phyloP scores from a whole-genome alignment of 1,140 invertebrate genomes.

The Eumaeus atala region DNA sequence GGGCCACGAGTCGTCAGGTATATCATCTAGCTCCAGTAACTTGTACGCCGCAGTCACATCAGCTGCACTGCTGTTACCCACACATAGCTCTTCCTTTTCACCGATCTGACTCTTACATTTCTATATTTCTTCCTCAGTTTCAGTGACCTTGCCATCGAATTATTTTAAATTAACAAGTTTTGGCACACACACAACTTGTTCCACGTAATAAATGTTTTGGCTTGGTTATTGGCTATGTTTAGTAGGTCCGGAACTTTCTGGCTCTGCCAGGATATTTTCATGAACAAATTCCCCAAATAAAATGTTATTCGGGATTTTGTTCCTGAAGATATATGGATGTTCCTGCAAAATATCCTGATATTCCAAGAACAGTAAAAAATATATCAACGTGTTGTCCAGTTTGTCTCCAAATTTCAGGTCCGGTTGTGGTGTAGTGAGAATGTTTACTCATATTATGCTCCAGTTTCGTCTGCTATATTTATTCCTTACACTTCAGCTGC shows the following conservation, averaged over 20 bases:
- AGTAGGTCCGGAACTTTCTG: slow-evolving; percentile 41
- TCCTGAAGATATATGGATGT: slow-evolving; percentile 46
- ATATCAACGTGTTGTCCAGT: slow-evolving; percentile 45
- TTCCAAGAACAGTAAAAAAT: slow-evolving; percentile 47
- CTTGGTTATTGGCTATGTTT: slow-evolving; percentile 43
- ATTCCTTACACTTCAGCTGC: slow-evolving; percentile 37
- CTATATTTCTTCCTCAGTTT: slow-evolving; percentile 45
- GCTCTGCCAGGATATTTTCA: too few species aligned
- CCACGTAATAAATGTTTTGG: slow-evolving; percentile 52
- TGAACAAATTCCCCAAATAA: too few species aligned
- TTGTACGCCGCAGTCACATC: slow-evolving; percentile 50
- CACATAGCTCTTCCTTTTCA: slow-evolving; percentile 45
- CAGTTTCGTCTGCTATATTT: slow-evolving; percentile 32
- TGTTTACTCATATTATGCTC: too few species aligned
- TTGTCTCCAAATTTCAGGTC: slow-evolving; percentile 54
- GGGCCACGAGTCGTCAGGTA: slow-evolving; percentile 47
- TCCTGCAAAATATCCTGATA: slow-evolving; percentile 45
- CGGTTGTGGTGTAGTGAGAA: slow-evolving; percentile 46
- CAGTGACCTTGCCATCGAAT: slow-evolving; percentile 41
- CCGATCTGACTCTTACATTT: slow-evolving; percentile 43
- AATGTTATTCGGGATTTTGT: slow-evolving; percentile 35
- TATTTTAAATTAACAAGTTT: slow-evolving; percentile 41
- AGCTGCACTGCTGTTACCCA: slow-evolving; percentile 49
- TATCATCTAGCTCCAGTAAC: slow-evolving; percentile 37
- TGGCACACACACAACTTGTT: slow-evolving; percentile 43